Conservation (phyloP, 2,797 vertebrate species). For the Natrix natrix region DNA sequence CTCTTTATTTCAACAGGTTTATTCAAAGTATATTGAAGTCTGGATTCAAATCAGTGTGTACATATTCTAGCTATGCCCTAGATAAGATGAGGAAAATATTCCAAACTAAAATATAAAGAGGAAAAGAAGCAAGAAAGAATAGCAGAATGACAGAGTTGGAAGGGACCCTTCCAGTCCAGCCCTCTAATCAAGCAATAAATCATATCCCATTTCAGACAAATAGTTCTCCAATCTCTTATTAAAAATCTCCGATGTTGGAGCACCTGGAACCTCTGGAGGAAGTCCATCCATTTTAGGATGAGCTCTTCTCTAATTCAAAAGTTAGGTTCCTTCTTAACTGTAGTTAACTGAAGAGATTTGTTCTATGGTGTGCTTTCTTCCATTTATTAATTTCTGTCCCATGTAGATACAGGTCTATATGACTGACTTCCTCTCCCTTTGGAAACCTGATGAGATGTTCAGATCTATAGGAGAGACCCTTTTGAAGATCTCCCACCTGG, state of each 20-base stretch:
- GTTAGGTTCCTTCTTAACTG: background rate
- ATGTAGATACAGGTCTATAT: background rate
- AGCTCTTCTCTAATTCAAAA: background rate
- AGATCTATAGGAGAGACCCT: background rate
- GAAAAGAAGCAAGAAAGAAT: background rate
- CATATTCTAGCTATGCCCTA: background rate
- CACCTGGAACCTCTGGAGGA: background rate
- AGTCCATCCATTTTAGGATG: background rate
- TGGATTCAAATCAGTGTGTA: background rate
- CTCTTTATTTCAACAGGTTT: background rate
- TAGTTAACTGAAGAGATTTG: background rate
- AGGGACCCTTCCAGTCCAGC: background rate
- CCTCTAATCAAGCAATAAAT: background rate
- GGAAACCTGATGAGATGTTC: background rate
- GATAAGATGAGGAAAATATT: background rate
- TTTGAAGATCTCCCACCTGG: background rate
- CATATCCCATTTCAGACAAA: background rate
- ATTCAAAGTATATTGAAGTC: background rate
- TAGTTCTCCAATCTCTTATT: background rate
- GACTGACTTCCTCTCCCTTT: background rate
- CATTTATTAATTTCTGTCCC: background rate
- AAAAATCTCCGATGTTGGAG: background rate
- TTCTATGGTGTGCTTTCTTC: background rate
- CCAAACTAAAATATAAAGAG: background rate
- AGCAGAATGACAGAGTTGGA: background rate